Conservation (phyloP, 2,888 invertebrate genomes). For the Venusia cambrica region DNA sequence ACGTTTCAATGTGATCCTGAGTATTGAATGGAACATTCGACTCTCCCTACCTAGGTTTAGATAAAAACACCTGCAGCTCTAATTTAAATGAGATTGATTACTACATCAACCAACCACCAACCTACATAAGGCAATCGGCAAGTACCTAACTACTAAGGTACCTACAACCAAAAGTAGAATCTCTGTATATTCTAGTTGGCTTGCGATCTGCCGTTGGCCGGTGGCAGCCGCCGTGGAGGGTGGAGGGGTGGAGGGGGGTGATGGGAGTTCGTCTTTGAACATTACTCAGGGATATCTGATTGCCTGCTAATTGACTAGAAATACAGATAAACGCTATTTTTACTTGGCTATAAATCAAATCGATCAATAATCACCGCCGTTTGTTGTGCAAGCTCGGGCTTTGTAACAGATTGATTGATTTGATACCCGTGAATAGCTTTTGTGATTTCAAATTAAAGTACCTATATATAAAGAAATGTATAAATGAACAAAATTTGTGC, state of each 20-base stretch:
- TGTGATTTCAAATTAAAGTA: no score
- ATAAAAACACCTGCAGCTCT: no score
- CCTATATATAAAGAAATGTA: no score
- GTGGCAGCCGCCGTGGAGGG: constrained; percentile 15
- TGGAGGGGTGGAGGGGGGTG: constrained; percentile 15
- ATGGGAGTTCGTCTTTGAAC: constrained; percentile 44
- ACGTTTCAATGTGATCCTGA: no score
- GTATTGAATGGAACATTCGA: no score
- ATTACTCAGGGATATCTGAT: constrained; percentile 75
- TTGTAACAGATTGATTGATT: no score
- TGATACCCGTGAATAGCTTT: no score
- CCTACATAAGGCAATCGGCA: constrained; percentile 23
- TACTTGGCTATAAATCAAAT: constrained; percentile 53
- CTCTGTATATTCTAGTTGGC: constrained; percentile 16
- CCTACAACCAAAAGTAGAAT: constrained; percentile 15
- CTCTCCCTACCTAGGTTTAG: no score
- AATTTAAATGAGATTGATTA: no score
- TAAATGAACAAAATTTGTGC: no score
- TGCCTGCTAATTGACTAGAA: constrained; percentile 78
- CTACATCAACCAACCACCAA: constrained; percentile 29
- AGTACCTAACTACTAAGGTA: constrained; percentile 6
- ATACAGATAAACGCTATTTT: constrained; percentile 73
- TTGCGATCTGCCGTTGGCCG: constrained; percentile 18
- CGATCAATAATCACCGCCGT: constrained; percentile 20
- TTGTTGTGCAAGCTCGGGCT: neutral